Conservation (phyloP, 2,797 vertebrate species). For the Eulemur mongoz region DNA sequence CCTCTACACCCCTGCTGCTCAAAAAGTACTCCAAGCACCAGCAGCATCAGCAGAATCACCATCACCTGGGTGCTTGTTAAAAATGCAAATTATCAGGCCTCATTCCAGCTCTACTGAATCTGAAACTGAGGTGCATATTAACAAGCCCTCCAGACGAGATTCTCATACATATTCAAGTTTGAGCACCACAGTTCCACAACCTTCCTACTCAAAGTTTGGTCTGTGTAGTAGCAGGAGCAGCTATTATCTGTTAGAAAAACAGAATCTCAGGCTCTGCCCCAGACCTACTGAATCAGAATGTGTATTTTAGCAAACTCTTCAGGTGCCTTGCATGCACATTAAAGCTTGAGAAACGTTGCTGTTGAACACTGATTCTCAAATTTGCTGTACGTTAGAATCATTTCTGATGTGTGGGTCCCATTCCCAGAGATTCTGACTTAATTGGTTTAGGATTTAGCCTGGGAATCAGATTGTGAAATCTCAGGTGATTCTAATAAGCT, state of each 20-base stretch:
- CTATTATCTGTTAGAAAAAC: background rate
- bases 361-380: background rate
- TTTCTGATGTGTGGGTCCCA: background rate
- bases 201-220: background rate
- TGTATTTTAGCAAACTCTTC: background rate
- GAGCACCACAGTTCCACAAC: background rate
- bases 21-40: background rate
- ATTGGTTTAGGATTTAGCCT: background rate
- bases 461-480: background rate
- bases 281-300: background rate
- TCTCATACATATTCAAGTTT: background rate
- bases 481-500: background rate
- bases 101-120: background rate
- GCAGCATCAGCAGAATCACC: accelerated
- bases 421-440: background rate
- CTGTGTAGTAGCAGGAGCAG: background rate
- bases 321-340: background rate
- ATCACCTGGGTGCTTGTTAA: background rate
- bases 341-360: background rate
- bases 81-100: background rate
- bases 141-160: background rate
- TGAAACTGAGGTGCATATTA: background rate
- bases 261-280: background rate
- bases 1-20: background rate
- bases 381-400: background rate